Evolutionary conservation across 2,113 vertebrate genomes (phyloP).

Genomic region (Cinclus cinclus): DNA sequence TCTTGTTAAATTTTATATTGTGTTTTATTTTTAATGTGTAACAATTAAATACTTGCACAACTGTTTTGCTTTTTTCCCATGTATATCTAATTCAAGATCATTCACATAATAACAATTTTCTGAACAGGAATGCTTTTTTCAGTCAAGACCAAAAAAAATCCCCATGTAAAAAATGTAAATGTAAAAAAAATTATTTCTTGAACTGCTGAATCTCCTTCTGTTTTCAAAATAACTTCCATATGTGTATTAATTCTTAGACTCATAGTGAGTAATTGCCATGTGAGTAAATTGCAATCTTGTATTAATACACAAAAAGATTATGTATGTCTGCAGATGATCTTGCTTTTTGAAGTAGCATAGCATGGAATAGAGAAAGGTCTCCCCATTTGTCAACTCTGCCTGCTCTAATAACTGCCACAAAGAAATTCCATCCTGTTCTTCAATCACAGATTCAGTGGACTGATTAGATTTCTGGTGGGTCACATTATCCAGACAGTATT

Average conservation of each 20-base stretch:
- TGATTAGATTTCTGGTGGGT: background rate
- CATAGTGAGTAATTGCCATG: background rate
- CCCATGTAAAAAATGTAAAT: background rate
- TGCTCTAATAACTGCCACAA: background rate
- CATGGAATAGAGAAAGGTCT: background rate
- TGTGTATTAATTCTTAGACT: background rate
- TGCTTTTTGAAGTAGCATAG: background rate
- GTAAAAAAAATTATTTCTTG: background rate
- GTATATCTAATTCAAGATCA: background rate
- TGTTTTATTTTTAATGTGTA: background rate
- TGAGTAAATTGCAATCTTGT: background rate
- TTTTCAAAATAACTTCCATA: background rate
- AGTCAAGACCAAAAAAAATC: background rate
- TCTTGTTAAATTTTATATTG: background rate
- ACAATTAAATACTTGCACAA: background rate
- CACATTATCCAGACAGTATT: background rate
- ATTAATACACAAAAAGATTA: background rate
- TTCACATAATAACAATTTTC: background rate
- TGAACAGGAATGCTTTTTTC: background rate
- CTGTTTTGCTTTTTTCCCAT: background rate
- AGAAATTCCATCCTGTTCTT: background rate
- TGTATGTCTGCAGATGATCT: background rate
- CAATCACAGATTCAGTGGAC: background rate
- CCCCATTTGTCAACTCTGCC: background rate
- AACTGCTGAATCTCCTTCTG: background rate